A percentile compares a stretch with the other conserved stretches of the same genome.
phyloP scores from a whole-genome alignment of 2,797 vertebrate species.

The Diplodus sargus region DNA sequence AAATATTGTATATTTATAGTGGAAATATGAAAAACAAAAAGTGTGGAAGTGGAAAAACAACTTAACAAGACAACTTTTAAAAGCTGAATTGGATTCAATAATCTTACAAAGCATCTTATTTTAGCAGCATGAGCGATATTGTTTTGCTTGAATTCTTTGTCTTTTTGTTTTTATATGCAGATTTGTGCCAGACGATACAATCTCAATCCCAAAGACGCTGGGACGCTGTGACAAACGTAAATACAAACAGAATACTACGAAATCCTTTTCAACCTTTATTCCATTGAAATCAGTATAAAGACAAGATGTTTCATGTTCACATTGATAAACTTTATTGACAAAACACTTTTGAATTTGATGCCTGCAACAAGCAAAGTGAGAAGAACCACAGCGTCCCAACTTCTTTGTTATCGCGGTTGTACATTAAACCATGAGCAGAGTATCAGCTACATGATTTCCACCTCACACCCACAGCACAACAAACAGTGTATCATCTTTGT shows the following conservation, averaged over 20 bases:
- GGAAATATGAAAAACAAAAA: neutral
- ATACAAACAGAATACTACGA: no score
- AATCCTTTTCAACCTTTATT: no score
- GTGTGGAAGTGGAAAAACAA: neutral
- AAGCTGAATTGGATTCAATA: neutral
- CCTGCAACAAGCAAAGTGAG: no score
- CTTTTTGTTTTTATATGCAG: slow-evolving; percentile 15
- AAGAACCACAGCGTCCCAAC: no score
- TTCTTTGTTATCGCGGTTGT: no score
- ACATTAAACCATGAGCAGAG: slow-evolving; percentile 6
- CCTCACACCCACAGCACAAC: slow-evolving; percentile 14
- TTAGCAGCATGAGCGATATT: neutral
- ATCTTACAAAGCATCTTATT: neutral
- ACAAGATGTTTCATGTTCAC: no score
- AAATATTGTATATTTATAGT: slow-evolving; percentile 12
- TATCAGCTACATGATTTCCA: slow-evolving; percentile 8
- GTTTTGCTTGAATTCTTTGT: neutral
- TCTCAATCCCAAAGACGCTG: no score
- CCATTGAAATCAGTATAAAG: no score
- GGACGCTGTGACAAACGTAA: no score
- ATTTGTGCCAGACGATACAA: slow-evolving; percentile 6
- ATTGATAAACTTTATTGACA: no score
- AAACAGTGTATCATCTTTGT: neutral
- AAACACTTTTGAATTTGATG: no score
- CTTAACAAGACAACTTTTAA: neutral